Base-by-base conservation (phyloP, 1,140 invertebrate species). In the Phortica variegata region DNA sequence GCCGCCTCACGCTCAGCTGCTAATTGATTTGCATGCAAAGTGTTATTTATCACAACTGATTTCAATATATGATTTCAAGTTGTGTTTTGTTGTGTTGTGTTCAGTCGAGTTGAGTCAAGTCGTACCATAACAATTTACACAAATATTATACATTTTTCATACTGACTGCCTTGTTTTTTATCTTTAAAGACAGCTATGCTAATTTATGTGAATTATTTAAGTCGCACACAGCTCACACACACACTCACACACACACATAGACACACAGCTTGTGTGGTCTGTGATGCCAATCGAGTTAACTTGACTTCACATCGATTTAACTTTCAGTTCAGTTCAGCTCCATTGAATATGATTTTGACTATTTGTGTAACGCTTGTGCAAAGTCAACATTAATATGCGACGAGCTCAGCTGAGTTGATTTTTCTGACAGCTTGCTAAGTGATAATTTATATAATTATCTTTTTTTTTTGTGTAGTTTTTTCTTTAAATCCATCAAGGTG, bases 401-500 rank as follows among this genome's bases (percentile, higher is more conserved):
- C 29, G 7, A 12, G 29, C 12, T 31, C 12, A 36, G 33, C 13
- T 36, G 33, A 36, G 6, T 47, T 47, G 36, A 47, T 47, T 47
- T 47, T 47, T 21, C 34, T 34, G 33, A 38, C 44, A 47, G 36
- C 33, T 47, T 23, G 44, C 44, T 47, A 47, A 47, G 20, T 47
- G 44, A 26, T 26, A 26, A 26, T 26, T 26, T 26, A 26, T 26
- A 26, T 26, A 26, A n/a, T n/a, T n/a, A n/a, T n/a, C n/a, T n/a
- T n/a, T n/a, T n/a, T n/a, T n/a, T n/a, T n/a, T n/a, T n/a, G n/a
- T n/a, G n/a, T n/a, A n/a, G n/a, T n/a, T n/a, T n/a, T n/a, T n/a
- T n/a, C n/a, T n/a, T n/a, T n/a, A n/a, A n/a, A n/a, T n/a, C n/a
- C n/a, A n/a, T n/a, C n/a, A n/a, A n/a, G n/a, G n/a, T n/a, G n/a